phyloP scores from a whole-genome alignment of 2,888 invertebrate genomes.

The Drosophila mimica region DNA sequence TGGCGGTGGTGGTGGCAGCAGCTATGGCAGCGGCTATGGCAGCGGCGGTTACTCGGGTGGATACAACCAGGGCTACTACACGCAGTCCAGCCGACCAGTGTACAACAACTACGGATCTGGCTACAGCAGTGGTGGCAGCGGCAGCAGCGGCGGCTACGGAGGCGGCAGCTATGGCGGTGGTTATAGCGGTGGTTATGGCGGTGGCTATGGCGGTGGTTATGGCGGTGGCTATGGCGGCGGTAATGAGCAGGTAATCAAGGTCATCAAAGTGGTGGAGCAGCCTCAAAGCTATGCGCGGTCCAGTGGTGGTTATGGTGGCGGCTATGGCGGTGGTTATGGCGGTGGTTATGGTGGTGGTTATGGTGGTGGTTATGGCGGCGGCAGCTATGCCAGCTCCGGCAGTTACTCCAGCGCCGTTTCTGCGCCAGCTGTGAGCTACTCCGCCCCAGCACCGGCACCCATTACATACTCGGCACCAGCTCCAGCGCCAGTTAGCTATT shows the following conservation, averaged over 20 bases:
- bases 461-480: conserved; percentile 46
- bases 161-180: conserved; percentile 40
- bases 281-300: conserved; percentile 53
- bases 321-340: conserved; percentile 45
- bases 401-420: conserved; percentile 52
- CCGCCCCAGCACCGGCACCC: conserved; percentile 29
- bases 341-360: conserved; percentile 51
- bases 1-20: conserved; percentile 38
- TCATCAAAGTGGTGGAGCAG: conserved; percentile 79
- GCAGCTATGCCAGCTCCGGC: conserved; percentile 53
- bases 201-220: conserved; percentile 28
- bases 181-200: conserved; percentile 39
- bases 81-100: conserved; percentile 67
- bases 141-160: conserved; percentile 35
- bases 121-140: conserved; percentile 3
- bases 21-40: conserved; percentile 42
- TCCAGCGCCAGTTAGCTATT: conserved; percentile 35
- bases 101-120: conserved; percentile 49
- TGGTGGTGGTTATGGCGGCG: conserved; percentile 36
- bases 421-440: conserved; percentile 45
- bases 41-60: conserved; percentile 60
- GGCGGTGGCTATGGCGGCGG: conserved; percentile 3
- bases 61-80: conserved; percentile 64
- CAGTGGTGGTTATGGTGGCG: conserved; percentile 44
- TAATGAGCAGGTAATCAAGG: conserved; percentile 69